A percentile compares a stretch with the other conserved stretches of the same genome.
These are phyloP conservation scores for Pollenia labialis DNA, from an alignment of 2,888 invertebrate species.

Conservation along the genomic window DNA sequence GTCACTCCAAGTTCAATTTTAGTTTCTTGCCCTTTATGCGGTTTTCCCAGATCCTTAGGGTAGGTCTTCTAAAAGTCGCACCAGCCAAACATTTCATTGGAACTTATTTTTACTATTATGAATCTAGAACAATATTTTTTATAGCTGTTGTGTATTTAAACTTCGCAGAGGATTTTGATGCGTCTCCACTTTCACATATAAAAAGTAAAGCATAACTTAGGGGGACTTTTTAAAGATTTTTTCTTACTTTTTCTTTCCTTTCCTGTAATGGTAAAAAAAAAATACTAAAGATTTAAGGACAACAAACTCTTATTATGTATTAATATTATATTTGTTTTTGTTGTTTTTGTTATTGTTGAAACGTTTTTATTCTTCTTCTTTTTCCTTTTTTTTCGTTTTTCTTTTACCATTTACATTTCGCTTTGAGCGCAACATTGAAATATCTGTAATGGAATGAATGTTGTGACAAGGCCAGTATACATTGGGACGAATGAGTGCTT, in stretches of 20 bases:
- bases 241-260: background rate
- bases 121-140: background rate
- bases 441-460: background rate
- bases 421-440: background rate
- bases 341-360: no score
- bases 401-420: background rate
- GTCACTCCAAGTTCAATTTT: no score
- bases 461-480: no score
- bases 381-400: background rate
- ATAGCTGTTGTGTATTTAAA: background rate
- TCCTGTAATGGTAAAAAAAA: background rate
- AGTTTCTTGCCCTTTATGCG: no score
- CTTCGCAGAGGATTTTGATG: background rate
- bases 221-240: background rate
- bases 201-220: constrained; percentile 17
- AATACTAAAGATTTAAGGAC: background rate
- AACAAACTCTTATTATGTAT: background rate
- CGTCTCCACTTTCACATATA: constrained; percentile 22
- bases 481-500: constrained; percentile 17
- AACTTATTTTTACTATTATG: no score
- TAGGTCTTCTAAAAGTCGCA: no score
- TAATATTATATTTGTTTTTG: constrained; percentile 20
- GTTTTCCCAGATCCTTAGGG: no score
- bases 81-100: no score
- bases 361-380: no score